Evolutionary conservation across 2,888 invertebrate genomes (phyloP), one percentile per base, ranked within the genome.

Genomic region (Ceraclea dissimilis): DNA sequence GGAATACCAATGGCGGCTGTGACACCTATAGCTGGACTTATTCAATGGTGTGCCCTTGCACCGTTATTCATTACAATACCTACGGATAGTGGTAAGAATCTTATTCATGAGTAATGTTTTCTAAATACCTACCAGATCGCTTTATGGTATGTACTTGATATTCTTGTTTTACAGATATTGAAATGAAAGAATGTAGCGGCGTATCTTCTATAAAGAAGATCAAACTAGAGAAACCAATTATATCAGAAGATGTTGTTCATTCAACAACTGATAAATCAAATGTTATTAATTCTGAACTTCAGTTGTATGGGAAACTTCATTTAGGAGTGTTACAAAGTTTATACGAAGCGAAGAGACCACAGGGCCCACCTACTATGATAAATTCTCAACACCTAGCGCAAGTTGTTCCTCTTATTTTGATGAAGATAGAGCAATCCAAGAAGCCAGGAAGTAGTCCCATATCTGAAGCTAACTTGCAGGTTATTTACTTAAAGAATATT

Each of bases 1-100:
- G 86, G 88, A 1, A 90, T 91, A 62, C 86, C 89, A 0, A 90
- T 90, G 89, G 86, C 89, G 2, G 86, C 88, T 0, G 85, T 88
- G 4, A 87, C 90, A 0, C 90, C 91, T 0, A 78, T 90, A 33
- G 86, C 88, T 0, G 91, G 91, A 0, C 78, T 92, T n/a, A 79
- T 91, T 56, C 81, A 82, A 60, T 89, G 88, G 88, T 85, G 84
- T 65, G 79, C 86, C 2, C 70, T 88, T 11, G 84, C 87, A 1
- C 86, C 88, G 0, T 70, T 88, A 2, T 79, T 75, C 46, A 69
- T 68, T 2, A 49, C 56, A 5, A 56, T 59, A 31, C 65, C 68
- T 49, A 66, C 68, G 51, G 64, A 65, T 56, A 67, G 67, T 8
- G 61, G 63, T 6, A 63, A 50, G 43, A 39, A 39, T 50, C 2